Evolutionary conservation across 2,113 vertebrate genomes (phyloP).

Genomic region (Pelmatolapia mariae): DNA sequence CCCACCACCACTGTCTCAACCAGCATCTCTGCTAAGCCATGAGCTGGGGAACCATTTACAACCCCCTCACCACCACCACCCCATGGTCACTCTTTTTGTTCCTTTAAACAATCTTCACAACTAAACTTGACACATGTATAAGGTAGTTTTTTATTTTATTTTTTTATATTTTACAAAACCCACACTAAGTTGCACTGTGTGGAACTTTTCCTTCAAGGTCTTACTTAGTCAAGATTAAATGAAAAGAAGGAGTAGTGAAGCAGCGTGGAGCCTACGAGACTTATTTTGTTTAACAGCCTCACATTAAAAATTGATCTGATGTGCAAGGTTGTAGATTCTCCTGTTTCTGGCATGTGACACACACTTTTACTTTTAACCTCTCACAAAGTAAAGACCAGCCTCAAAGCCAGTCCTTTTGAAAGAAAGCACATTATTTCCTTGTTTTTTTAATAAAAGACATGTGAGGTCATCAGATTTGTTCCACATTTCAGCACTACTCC

Average conservation of each 20-base stretch:
- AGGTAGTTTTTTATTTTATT: neutral
- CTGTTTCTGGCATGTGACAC: neutral
- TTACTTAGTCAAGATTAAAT: neutral
- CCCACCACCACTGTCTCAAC: neutral
- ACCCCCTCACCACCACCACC: neutral
- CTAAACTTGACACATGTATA: neutral
- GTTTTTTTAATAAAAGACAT: neutral
- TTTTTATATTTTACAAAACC: neutral
- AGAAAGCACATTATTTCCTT: neutral
- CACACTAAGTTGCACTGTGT: neutral
- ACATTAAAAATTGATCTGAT: neutral
- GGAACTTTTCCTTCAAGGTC: neutral
- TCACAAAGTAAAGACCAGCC: neutral
- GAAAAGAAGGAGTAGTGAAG: neutral
- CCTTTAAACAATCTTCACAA: slow-evolving; percentile 11
- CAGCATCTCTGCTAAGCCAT: neutral
- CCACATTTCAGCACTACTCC: neutral
- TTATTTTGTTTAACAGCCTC: neutral
- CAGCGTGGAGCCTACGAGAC: neutral
- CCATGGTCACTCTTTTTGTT: neutral
- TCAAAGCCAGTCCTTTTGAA: neutral
- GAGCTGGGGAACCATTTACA: slow-evolving; percentile 15
- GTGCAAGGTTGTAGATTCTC: neutral
- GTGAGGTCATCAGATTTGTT: neutral
- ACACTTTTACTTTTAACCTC: neutral